A percentile compares a stretch with the other conserved stretches of the same genome.
These are phyloP conservation scores for Argyresthia albistria DNA, from an alignment of 2,888 invertebrate genomes.

Conservation along the genomic window DNA sequence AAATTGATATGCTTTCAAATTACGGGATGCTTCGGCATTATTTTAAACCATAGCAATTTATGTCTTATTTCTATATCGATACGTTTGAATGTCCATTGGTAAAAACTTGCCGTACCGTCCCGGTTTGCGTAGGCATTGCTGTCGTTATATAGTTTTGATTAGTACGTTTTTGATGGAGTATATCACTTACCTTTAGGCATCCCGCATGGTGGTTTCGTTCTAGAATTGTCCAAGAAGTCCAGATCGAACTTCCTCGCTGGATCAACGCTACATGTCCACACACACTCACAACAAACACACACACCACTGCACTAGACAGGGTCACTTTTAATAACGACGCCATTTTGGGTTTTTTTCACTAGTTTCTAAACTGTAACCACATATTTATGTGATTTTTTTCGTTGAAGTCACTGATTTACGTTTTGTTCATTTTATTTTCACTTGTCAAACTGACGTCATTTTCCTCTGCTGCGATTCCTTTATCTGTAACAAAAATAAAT, in stretches of 20 bases:
- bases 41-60: too few relatives aligned
- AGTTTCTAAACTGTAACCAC: neutral
- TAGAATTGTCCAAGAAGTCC: constrained; percentile 92
- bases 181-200: constrained; percentile 89
- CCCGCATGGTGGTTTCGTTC: constrained; percentile 93
- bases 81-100: too few relatives aligned
- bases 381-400: neutral
- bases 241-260: constrained; percentile 90
- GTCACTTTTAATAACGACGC: constrained; percentile 20
- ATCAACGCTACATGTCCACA: constrained; percentile 85
- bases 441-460: neutral
- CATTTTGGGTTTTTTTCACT: neutral
- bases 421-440: neutral
- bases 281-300: constrained; percentile 27
- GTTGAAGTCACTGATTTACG: too few relatives aligned
- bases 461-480: neutral
- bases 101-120: too few relatives aligned
- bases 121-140: too few relatives aligned
- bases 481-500: neutral
- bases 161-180: too few relatives aligned
- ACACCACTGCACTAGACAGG: constrained; percentile 30
- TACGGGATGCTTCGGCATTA: too few relatives aligned
- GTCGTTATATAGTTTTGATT: too few relatives aligned
- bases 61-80: too few relatives aligned
- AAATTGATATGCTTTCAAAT: too few relatives aligned